Evolutionary conservation across 2,888 invertebrate genomes (phyloP), one percentile per base, ranked within the genome.

Genomic region (Pandemis corylana): DNA sequence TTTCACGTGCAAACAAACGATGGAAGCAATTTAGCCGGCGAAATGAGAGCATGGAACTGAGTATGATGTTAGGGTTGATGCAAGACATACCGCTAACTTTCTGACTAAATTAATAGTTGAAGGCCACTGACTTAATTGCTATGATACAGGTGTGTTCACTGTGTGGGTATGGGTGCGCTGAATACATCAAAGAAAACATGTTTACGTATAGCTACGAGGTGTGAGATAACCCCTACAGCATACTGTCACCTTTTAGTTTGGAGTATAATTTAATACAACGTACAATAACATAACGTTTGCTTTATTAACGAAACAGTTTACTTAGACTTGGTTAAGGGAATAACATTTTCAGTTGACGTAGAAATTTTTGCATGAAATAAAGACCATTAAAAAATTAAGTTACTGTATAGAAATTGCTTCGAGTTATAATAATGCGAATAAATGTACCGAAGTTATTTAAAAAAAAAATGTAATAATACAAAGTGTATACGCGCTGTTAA

Each of bases 21-120:
- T 88, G 86, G 84, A 89, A 90, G 92, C 90, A 92, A 91, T 90
- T 91, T 87, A 91, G 85, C 84, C 84, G 87, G 90, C 90, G 87
- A 88, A 90, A 89, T 89, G 89, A 83, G 78, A 86, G 82, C 88
- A 89, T 90, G 90, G 87, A 86, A 90, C 92, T 90, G 91, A 92
- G 90, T 90, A 90, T 90, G 84, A 82, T 81, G 90, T 61, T 56
- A 67, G 67, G 67, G 56, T 66, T 46, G 41, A 71, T 63, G 71
- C 62, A 53, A 70, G 65, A 46, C 13, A 66, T 20, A 36, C 61
- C 64, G 46, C 49, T 67, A 67, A 67, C 71, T 71, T 75, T 67
- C 10, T 56, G 36, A 56, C 66, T 71, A 46, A 70, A 70, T 75
- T 71, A 71, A 75, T 70, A 62, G 46, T 63, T 46, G 41, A 70